A percentile compares a stretch with the other conserved stretches of the same genome.
phyloP scores from a whole-genome alignment of 2,888 invertebrate species.

The Drosophila koepferae region DNA sequence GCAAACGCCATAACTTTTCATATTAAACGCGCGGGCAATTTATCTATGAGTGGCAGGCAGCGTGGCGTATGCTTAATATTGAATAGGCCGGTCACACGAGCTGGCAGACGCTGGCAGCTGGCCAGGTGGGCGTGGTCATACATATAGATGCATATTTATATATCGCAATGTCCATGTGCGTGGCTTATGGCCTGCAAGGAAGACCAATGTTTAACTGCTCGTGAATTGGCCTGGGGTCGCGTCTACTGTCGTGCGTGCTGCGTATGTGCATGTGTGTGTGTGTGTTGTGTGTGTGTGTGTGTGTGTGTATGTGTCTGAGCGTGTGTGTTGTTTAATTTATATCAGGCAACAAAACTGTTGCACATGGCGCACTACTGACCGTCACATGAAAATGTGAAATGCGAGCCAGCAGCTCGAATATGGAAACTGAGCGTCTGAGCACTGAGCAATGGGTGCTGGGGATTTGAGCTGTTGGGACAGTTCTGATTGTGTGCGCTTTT shows the following conservation, averaged over 20 bases:
- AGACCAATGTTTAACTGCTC: slow-evolving; percentile 58
- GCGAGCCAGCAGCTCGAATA: slow-evolving; percentile 22
- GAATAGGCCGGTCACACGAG: slow-evolving; percentile 56
- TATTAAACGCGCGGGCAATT: slow-evolving; percentile 70
- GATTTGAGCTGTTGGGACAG: slow-evolving; percentile 32
- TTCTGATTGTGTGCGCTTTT: slow-evolving; percentile 62
- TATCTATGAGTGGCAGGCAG: slow-evolving; percentile 70
- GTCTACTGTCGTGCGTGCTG: slow-evolving; percentile 15
- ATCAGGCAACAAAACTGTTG: slow-evolving; percentile 73
- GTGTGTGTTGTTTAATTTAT: slow-evolving; percentile 72
- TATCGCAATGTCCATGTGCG: slow-evolving; percentile 17
- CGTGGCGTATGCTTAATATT: slow-evolving; percentile 75
- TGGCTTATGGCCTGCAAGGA: slow-evolving; percentile 69
- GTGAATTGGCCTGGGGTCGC: slow-evolving; percentile 44
- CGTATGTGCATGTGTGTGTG: slow-evolving; percentile 17
- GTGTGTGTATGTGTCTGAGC: slow-evolving; percentile 9
- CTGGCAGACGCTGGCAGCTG: slow-evolving; percentile 36
- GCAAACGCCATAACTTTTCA: slow-evolving; percentile 67
- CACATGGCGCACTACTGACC: slow-evolving; percentile 56
- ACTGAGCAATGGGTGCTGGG: slow-evolving; percentile 12
- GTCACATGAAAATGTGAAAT: slow-evolving; percentile 50
- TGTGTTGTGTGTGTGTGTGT: slow-evolving; percentile 31
- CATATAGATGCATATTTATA: background rate
- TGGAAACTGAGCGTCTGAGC: slow-evolving; percentile 5
- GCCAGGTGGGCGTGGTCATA: slow-evolving; percentile 44